Evolutionary conservation across 2,113 vertebrate genomes (phyloP).

Genomic region (Crocuta crocuta): DNA sequence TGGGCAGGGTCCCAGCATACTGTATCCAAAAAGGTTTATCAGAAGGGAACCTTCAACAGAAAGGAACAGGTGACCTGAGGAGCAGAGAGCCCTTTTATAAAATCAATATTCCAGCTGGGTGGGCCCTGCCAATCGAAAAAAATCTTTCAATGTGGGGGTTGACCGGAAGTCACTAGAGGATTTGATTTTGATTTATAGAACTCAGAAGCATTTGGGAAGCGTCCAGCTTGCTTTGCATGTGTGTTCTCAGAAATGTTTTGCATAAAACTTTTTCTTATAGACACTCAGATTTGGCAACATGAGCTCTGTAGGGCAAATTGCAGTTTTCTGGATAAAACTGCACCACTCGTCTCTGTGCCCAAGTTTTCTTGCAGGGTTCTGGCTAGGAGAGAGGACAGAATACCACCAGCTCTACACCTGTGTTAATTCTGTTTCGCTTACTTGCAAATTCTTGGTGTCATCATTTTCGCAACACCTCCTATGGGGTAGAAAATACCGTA

Average conservation of each 20-base stretch:
- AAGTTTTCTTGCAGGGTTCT: background rate
- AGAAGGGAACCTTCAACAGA: background rate
- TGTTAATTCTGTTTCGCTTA: slow-evolving; percentile 59
- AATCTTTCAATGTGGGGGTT: background rate
- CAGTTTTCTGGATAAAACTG: background rate
- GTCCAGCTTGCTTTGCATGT: background rate
- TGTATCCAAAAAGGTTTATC: background rate
- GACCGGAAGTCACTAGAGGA: background rate
- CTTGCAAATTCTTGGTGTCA: slow-evolving; percentile 35
- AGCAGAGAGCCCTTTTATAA: background rate
- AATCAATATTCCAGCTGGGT: background rate
- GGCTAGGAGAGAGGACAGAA: background rate
- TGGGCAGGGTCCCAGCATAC: background rate
- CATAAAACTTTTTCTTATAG: background rate
- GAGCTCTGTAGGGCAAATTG: background rate
- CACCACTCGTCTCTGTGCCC: background rate
- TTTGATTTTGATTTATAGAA: background rate
- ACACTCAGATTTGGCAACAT: background rate
- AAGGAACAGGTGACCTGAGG: background rate
- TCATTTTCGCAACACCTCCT: background rate
- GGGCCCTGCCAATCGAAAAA: background rate
- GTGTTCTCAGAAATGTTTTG: slow-evolving; percentile 3
- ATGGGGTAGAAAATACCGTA: slow-evolving; percentile 16
- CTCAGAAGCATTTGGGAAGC: background rate
- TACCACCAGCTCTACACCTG: background rate